Percentiles rank a stretch among this genome's conserved stretches.
These are phyloP conservation scores for Ceyx melanurus DNA, from an alignment of 2,113 vertebrate genomes.

Conservation along the genomic window DNA sequence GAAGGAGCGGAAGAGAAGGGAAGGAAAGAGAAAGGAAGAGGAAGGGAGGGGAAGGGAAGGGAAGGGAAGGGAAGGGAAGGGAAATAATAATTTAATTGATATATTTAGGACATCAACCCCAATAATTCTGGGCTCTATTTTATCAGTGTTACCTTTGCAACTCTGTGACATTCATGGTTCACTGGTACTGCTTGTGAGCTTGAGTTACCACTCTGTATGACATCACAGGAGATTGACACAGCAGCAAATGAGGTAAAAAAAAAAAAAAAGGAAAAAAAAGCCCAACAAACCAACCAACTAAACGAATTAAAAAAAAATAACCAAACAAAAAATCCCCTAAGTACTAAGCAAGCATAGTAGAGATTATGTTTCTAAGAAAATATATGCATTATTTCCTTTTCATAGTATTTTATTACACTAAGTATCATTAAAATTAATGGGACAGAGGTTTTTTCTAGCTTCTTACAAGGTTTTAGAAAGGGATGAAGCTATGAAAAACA, in stretches of 20 bases:
- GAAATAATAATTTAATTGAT: not conserved
- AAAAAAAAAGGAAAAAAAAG: too few species aligned
- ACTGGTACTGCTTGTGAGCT: not conserved
- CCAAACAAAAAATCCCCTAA: not conserved
- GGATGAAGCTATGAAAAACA: slow-evolving; percentile 31
- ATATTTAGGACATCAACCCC: not conserved
- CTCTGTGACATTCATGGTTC: accelerated
- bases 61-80: not conserved
- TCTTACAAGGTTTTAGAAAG: slow-evolving; percentile 24
- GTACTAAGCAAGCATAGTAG: not conserved
- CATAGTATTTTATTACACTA: slow-evolving; percentile 49
- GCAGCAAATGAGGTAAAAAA: not conserved
- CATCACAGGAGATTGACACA: not conserved
- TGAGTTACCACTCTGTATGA: not conserved
- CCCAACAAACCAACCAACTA: not conserved
- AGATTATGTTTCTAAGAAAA: not conserved
- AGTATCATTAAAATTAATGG: slow-evolving; percentile 62
- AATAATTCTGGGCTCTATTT: not conserved
- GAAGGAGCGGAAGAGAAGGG: too few species aligned
- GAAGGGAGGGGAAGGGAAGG: not conserved
- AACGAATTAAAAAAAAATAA: not conserved
- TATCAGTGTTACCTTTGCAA: not conserved
- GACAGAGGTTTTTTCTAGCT: slow-evolving; percentile 32
- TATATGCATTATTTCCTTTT: slow-evolving; percentile 49
- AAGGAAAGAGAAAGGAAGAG: not conserved